Evolutionary conservation across 2,797 vertebrate genomes (phyloP).

Genomic region (Nyctalus aviator): DNA sequence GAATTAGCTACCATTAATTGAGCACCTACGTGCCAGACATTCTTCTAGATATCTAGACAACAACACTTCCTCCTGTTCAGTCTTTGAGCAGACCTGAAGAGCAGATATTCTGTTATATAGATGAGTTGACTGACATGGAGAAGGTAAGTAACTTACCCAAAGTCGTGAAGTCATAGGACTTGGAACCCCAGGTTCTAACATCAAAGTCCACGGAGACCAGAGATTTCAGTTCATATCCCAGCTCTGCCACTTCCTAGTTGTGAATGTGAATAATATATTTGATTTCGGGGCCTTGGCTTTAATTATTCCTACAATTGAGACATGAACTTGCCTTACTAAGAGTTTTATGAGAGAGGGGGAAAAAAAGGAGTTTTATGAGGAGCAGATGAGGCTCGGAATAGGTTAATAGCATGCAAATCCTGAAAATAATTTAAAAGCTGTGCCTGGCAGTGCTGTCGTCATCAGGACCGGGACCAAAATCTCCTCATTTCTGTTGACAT

Average conservation of each 20-base stretch:
- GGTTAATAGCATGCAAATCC: conserved; percentile 31
- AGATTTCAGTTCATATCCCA: conserved; percentile 14
- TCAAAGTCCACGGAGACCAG: not conserved
- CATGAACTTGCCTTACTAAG: conserved; percentile 10
- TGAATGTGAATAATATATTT: not conserved
- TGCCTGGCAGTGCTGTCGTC: not conserved
- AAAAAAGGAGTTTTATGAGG: conserved; percentile 13
- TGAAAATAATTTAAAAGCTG: conserved; percentile 40
- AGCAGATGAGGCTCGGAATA: not conserved
- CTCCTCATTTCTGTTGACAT: not conserved
- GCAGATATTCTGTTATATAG: conserved; percentile 2
- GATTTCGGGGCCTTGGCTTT: conserved; percentile 52
- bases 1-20: not conserved
- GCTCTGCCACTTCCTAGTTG: not conserved
- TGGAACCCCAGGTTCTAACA: not conserved
- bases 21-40: not conserved
- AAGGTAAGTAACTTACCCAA: not conserved
- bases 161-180: not conserved
- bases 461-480: not conserved
- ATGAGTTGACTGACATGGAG: conserved; percentile 5
- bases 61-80: not conserved
- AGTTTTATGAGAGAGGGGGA: conserved; percentile 11
- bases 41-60: conserved; percentile 11
- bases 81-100: not conserved
- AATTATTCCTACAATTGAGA: not conserved